A percentile compares a stretch with the other conserved stretches of the same genome.
These are phyloP conservation scores for Tupaia chinensis DNA, from an alignment of 2,113 vertebrate species.

Conservation along the genomic window DNA sequence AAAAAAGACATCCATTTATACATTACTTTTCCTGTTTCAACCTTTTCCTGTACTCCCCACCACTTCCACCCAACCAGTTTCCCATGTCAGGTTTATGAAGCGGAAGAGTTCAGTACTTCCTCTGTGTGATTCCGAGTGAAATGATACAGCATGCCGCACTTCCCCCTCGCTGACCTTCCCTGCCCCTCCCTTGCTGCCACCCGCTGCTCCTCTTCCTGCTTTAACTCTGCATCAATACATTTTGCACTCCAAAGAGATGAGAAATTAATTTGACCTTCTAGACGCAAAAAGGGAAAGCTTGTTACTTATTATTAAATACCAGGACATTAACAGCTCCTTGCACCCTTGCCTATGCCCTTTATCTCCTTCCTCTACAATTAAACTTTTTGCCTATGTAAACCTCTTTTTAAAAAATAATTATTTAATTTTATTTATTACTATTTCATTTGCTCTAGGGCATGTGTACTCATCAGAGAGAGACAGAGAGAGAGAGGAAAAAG, in stretches of 20 bases:
- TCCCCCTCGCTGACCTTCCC: neutral
- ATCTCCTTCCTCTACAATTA: neutral
- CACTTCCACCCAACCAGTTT: neutral
- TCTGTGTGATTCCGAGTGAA: conserved; percentile 45
- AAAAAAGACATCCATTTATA: neutral
- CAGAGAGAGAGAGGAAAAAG: too few relatives aligned
- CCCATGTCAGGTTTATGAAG: neutral
- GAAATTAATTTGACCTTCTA: conserved; percentile 23
- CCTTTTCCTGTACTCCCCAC: neutral
- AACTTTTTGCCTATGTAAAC: too few relatives aligned
- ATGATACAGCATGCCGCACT: neutral
- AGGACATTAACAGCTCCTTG: neutral
- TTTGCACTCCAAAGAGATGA: conserved; percentile 23
- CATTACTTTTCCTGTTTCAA: neutral
- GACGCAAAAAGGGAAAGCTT: conserved; percentile 25
- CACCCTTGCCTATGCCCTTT: neutral
- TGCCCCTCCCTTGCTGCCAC: neutral
- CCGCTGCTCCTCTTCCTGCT: neutral
- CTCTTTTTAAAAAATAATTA: too few relatives aligned
- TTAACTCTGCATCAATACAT: conserved; percentile 18
- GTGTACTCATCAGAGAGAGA: too few relatives aligned
- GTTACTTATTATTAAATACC: neutral
- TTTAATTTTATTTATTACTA: too few relatives aligned
- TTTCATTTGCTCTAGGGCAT: too few relatives aligned
- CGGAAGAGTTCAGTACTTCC: neutral